These are phyloP conservation scores for Tinea semifulvella DNA, from an alignment of 2,888 invertebrate species.

Conservation along the genomic window DNA sequence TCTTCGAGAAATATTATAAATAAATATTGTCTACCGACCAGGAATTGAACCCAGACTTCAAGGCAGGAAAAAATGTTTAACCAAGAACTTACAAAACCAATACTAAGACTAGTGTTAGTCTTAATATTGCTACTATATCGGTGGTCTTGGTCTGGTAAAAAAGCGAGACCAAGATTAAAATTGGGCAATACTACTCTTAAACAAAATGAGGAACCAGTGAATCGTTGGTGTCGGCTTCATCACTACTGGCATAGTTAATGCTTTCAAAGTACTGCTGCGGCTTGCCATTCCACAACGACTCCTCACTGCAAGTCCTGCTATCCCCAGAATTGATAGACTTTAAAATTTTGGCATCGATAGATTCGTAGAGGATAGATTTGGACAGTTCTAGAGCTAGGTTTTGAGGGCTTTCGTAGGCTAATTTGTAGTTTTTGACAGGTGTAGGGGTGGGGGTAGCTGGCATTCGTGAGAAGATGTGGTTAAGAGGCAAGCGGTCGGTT, in stretches of 20 bases:
- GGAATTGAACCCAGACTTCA: no score
- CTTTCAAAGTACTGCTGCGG: constrained; percentile 73
- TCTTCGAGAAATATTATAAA: no score
- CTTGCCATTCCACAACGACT: constrained; percentile 64
- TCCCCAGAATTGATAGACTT: constrained; percentile 29
- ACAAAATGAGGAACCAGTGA: constrained; percentile 3
- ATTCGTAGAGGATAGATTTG: constrained; percentile 36
- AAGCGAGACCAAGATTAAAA: no score
- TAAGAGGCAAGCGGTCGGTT: constrained; percentile 35
- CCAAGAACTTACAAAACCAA: no score
- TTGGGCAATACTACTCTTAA: no score
- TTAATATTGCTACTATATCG: no score
- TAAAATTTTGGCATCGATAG: constrained; percentile 44
- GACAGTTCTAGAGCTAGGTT: constrained; percentile 42
- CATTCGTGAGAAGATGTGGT: constrained; percentile 27
- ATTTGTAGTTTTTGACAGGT: constrained; percentile 23
- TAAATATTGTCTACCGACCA: no score
- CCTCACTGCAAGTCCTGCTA: constrained; percentile 46
- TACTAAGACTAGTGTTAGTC: no score
- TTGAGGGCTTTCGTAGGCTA: constrained; percentile 40
- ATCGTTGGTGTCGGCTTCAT: background rate
- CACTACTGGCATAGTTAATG: constrained; percentile 60
- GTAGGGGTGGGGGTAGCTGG: constrained; percentile 15
- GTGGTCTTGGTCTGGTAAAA: no score
- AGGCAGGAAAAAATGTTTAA: no score